phyloP scores from a whole-genome alignment of 2,113 vertebrate genomes.

The Aix galericulata region DNA sequence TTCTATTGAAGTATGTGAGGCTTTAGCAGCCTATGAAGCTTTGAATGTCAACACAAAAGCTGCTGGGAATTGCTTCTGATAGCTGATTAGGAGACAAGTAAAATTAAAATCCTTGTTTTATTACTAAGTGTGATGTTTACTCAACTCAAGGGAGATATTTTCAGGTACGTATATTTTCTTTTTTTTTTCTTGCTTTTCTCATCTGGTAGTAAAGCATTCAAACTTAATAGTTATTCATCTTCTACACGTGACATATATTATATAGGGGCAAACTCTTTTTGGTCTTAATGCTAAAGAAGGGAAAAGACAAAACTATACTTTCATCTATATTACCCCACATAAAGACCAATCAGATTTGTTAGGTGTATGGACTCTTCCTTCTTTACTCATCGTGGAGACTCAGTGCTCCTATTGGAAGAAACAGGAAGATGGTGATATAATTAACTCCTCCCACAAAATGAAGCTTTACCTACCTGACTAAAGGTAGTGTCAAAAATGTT shows the following conservation, averaged over 20 bases:
- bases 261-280: not conserved
- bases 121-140: slow-evolving; percentile 56
- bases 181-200: not conserved
- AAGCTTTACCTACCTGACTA: not conserved
- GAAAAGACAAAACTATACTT: not conserved
- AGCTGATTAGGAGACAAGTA: slow-evolving; percentile 65
- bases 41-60: slow-evolving; percentile 47
- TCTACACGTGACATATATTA: not conserved
- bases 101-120: slow-evolving; percentile 66
- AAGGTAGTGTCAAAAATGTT: not conserved
- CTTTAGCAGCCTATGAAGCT: slow-evolving; percentile 23
- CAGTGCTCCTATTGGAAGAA: not conserved
- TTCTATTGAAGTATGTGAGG: slow-evolving; percentile 37
- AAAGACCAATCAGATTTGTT: not conserved
- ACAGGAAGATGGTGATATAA: not conserved
- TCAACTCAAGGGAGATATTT: slow-evolving; percentile 15
- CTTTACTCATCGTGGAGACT: not conserved
- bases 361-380: not conserved
- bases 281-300: not conserved
- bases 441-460: accelerated
- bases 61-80: slow-evolving; percentile 51
- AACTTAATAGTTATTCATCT: not conserved
- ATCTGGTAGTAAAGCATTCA: not conserved
- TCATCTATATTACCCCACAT: not conserved
- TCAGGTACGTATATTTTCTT: not conserved